Percentiles rank a stretch among this genome's conserved stretches.
These are phyloP conservation scores for Pteronotus mesoamericanus DNA, from an alignment of 2,797 vertebrate species.

Conservation along the genomic window DNA sequence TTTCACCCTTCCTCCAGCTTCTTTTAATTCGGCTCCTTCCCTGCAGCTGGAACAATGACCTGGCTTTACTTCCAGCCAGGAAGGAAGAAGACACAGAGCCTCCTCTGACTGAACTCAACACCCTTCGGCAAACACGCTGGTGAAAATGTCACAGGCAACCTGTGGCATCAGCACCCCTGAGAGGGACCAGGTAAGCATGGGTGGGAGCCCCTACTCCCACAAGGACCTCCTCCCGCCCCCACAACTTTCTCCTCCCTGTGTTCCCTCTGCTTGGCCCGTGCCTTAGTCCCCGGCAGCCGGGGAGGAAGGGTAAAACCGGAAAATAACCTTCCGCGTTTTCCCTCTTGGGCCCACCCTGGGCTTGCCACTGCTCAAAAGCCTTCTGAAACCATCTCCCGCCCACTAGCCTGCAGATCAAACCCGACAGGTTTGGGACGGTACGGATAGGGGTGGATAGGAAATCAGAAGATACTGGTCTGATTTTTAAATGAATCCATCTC, in stretches of 20 bases:
- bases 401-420: background rate
- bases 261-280: background rate
- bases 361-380: background rate
- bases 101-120: conserved; percentile 29
- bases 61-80: conserved; percentile 30
- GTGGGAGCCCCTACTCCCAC: background rate
- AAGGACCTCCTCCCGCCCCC: too few species aligned
- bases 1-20: background rate
- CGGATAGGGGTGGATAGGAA: background rate
- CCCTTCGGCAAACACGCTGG: conserved; percentile 30
- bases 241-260: background rate
- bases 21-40: conserved; percentile 43
- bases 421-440: background rate
- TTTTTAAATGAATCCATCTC: background rate
- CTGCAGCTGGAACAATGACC: conserved; percentile 56
- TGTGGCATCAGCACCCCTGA: background rate
- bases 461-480: background rate
- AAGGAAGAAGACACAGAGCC: background rate
- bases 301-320: background rate
- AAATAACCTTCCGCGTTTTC: background rate
- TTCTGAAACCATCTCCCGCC: background rate
- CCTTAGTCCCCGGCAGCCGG: background rate
- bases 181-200: background rate
- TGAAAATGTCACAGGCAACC: background rate
- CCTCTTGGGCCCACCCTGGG: background rate